Evolutionary conservation across 2,797 vertebrate genomes (phyloP).

Genomic region (Falco rusticolus): DNA sequence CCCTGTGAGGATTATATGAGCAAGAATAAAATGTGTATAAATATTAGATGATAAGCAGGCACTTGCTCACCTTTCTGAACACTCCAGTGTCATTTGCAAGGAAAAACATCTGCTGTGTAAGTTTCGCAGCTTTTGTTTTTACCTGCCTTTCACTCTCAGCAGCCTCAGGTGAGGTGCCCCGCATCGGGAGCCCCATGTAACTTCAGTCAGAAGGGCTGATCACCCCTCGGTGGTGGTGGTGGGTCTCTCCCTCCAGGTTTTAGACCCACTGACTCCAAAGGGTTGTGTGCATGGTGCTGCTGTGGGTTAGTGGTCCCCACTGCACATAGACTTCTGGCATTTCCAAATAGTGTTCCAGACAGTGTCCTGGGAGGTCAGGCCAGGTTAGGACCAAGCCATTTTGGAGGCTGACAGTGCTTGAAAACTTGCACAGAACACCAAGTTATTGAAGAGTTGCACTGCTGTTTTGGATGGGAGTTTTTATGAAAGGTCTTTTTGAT

Average conservation of each 20-base stretch:
- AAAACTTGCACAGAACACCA: not conserved
- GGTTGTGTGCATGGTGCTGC: not conserved
- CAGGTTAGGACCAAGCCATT: not conserved
- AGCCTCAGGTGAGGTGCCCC: fast-evolving
- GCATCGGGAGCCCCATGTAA: not conserved
- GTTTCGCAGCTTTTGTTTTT: not conserved
- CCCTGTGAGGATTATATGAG: not conserved
- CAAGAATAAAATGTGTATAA: not conserved
- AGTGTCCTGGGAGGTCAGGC: not conserved
- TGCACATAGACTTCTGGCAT: not conserved
- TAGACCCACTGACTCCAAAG: not conserved
- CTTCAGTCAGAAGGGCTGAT: not conserved
- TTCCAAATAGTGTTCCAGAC: not conserved
- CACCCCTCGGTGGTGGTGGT: not conserved
- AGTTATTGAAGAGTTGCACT: not conserved
- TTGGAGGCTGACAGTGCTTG: not conserved
- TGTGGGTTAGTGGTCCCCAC: not conserved
- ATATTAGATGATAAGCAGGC: not conserved
- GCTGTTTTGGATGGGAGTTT: not conserved
- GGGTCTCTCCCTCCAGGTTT: not conserved
- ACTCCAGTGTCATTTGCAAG: not conserved
- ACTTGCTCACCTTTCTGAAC: not conserved
- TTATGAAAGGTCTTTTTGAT: not conserved
- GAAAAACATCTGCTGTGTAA: not conserved
- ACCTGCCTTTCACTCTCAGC: not conserved